phyloP scores from a whole-genome alignment of 2,797 vertebrate genomes.

The Lutjanus campechanus region DNA sequence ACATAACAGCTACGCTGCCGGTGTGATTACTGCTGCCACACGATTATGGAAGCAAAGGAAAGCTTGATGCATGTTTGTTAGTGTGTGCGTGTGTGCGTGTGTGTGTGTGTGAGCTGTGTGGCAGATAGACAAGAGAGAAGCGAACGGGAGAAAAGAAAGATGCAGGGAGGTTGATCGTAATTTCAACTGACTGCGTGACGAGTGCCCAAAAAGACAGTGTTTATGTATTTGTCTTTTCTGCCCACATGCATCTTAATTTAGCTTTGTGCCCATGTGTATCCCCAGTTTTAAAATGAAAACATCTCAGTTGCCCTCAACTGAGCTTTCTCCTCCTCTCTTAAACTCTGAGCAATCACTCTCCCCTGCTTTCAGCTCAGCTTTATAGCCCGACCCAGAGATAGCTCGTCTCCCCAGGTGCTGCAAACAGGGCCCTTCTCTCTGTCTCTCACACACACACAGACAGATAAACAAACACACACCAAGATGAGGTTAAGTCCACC shows the following conservation, averaged over 20 bases:
- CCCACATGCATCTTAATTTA: slow-evolving; percentile 51
- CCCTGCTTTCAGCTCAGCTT: slow-evolving; percentile 32
- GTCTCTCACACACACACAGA: not conserved
- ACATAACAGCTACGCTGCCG: slow-evolving; percentile 20
- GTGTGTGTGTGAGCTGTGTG: not conserved
- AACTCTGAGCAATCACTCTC: slow-evolving; percentile 45
- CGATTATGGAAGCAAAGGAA: slow-evolving; percentile 19
- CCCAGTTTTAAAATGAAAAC: slow-evolving; percentile 32
- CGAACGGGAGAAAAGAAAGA: slow-evolving; percentile 5
- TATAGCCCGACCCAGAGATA: slow-evolving; percentile 32
- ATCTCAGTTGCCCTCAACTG: slow-evolving; percentile 18
- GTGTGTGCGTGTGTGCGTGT: slow-evolving; percentile 9
- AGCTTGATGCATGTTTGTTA: not conserved
- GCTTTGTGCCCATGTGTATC: slow-evolving; percentile 11
- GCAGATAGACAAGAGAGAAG: not conserved
- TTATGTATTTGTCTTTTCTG: slow-evolving; percentile 39
- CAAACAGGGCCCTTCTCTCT: slow-evolving; percentile 14
- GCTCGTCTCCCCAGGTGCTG: slow-evolving; percentile 32
- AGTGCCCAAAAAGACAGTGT: slow-evolving; percentile 24
- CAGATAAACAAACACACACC: slow-evolving; percentile 17
- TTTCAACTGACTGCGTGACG: slow-evolving; percentile 52
- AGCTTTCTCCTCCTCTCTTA: slow-evolving; percentile 19
- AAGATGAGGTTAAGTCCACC: slow-evolving; percentile 40
- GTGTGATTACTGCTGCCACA: slow-evolving; percentile 30
- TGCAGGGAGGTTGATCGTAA: slow-evolving; percentile 43